These are phyloP conservation scores for Liolophura sinensis DNA, from an alignment of 1,140 invertebrate genomes.

Conservation along the genomic window DNA sequence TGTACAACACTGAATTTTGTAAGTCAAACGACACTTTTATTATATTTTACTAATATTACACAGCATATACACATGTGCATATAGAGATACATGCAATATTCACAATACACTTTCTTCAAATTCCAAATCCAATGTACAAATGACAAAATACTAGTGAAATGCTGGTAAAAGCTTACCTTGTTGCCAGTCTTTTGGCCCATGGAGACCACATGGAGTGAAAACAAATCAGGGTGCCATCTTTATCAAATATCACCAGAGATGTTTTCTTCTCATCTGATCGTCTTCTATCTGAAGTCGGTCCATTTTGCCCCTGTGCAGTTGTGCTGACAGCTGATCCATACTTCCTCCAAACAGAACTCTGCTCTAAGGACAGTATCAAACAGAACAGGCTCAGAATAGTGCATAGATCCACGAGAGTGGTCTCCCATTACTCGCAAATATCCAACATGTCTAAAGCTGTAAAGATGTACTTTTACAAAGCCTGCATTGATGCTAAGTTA, in stretches of 20 bases:
- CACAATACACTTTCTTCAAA: not conserved
- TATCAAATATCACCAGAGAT: conserved; percentile 62
- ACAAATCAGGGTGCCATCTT: conserved; percentile 63
- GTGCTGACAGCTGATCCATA: not conserved
- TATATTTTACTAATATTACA: too few species aligned
- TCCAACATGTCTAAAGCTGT: too few species aligned
- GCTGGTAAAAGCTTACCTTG: conserved; percentile 40
- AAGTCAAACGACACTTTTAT: too few species aligned
- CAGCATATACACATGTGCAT: not conserved
- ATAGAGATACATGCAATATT: not conserved
- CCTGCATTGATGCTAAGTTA: too few species aligned
- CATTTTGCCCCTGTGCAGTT: not conserved
- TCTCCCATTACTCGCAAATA: too few species aligned
- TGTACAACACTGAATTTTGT: too few species aligned
- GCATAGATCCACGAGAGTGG: too few species aligned
- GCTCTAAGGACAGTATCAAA: too few species aligned
- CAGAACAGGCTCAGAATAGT: too few species aligned
- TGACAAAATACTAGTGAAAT: too few species aligned
- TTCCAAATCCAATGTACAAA: not conserved
- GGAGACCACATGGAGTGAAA: conserved; percentile 63
- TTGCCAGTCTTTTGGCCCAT: conserved; percentile 53
- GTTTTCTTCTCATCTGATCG: conserved; percentile 27
- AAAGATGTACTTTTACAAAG: too few species aligned
- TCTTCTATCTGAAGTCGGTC: not conserved
- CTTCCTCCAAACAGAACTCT: too few species aligned